Conservation (phyloP, 2,888 invertebrate species). For the Lasioglossum figueresi region DNA sequence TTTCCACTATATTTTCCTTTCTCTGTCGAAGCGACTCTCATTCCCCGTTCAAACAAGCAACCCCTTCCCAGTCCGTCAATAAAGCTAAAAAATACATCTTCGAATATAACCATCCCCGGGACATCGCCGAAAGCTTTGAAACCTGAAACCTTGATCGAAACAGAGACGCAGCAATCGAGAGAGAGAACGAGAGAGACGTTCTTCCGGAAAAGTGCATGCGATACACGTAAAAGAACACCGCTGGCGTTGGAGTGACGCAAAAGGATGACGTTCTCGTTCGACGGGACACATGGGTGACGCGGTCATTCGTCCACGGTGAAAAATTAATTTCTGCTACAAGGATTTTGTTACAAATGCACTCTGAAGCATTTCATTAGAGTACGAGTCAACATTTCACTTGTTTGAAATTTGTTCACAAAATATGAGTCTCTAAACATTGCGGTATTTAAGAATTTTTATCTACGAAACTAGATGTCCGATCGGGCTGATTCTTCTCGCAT, state of each 20-base stretch:
- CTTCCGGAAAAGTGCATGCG: background rate
- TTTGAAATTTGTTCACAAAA: too few species aligned
- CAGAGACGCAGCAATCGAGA: background rate
- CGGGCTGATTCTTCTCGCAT: background rate
- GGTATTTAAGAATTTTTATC: background rate
- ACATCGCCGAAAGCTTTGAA: constrained; percentile 6
- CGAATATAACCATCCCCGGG: background rate
- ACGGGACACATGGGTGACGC: background rate
- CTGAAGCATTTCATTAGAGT: background rate
- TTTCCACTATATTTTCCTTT: constrained; percentile 13
- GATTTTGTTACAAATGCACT: background rate
- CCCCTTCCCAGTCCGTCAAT: background rate
- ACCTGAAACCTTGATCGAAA: constrained; percentile 1
- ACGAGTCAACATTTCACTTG: background rate
- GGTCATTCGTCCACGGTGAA: background rate
- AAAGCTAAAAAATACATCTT: constrained; percentile 10
- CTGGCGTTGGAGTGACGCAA: background rate
- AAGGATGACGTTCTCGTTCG: background rate
- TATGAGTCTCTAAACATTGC: too few species aligned
- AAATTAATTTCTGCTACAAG: background rate
- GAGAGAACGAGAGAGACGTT: background rate
- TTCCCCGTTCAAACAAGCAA: constrained; percentile 5
- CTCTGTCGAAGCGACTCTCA: background rate
- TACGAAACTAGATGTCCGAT: background rate
- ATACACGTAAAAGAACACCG: background rate